phyloP scores from a whole-genome alignment of 2,888 invertebrate genomes.

The Omphaloscelis lunosa region DNA sequence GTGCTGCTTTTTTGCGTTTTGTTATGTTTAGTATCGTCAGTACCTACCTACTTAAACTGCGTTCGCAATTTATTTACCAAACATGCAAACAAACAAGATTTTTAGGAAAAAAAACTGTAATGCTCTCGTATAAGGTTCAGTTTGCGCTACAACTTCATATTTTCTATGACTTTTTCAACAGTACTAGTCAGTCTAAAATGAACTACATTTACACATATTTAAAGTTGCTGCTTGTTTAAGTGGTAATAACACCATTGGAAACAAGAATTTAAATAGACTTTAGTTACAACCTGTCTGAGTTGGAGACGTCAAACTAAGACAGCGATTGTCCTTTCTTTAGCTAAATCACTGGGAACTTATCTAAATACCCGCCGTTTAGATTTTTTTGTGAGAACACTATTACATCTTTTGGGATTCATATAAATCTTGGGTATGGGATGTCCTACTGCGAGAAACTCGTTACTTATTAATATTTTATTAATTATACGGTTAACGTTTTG shows the following conservation, averaged over 20 bases:
- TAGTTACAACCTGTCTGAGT: not conserved
- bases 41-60: too few species aligned
- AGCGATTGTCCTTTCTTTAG: not conserved
- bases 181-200: too few species aligned
- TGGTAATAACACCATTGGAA: too few species aligned
- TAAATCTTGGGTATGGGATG: not conserved
- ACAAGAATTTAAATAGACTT: too few species aligned
- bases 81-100: too few species aligned
- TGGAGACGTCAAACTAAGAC: not conserved
- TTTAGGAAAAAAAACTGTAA: too few species aligned
- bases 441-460: slow-evolving; percentile 46
- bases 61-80: too few species aligned
- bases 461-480: slow-evolving; percentile 56
- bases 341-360: not conserved
- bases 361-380: not conserved
- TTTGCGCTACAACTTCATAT: too few species aligned
- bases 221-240: too few species aligned
- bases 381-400: not conserved
- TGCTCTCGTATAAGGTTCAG: too few species aligned
- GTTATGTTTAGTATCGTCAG: not conserved
- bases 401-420: not conserved
- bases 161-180: too few species aligned
- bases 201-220: too few species aligned
- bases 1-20: not conserved
- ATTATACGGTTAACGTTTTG: slow-evolving; percentile 54